phyloP scores from a whole-genome alignment of 2,888 invertebrate genomes.

The Eretmocerus hayati region DNA sequence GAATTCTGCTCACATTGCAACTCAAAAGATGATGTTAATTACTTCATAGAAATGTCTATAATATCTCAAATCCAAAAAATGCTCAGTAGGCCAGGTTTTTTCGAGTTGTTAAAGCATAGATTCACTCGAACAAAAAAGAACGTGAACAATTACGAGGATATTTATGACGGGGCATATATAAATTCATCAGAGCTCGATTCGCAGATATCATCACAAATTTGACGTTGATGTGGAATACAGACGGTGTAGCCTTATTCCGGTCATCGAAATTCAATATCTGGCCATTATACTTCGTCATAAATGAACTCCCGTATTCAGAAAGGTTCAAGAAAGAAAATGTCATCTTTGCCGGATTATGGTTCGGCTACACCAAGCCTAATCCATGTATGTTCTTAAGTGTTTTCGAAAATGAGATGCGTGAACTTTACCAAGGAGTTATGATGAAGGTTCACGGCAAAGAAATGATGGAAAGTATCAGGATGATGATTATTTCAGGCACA shows the following conservation, averaged over 20 bases:
- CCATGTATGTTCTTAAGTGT: background rate
- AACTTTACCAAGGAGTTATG: constrained; percentile 1
- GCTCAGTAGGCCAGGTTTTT: background rate
- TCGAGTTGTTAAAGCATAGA: background rate
- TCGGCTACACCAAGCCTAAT: constrained; percentile 1
- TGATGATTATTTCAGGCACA: no score
- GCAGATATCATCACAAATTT: no score
- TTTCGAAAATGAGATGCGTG: background rate
- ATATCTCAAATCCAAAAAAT: background rate
- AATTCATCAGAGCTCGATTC: no score
- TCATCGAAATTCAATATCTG: constrained; percentile 7
- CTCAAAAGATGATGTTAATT: background rate
- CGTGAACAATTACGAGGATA: background rate
- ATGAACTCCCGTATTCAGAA: background rate
- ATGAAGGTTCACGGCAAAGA: no score
- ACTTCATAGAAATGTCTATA: background rate
- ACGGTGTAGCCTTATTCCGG: background rate
- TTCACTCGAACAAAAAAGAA: background rate
- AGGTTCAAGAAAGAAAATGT: constrained; percentile 5
- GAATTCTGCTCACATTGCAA: background rate
- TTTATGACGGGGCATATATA: background rate
- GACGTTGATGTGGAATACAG: constrained; percentile 1
- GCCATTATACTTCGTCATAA: background rate
- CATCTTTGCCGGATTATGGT: constrained; percentile 2
- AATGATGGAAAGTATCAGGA: no score